Evolutionary conservation across 2,888 invertebrate species (phyloP).

Genomic region (Phaedon cochleariae): DNA sequence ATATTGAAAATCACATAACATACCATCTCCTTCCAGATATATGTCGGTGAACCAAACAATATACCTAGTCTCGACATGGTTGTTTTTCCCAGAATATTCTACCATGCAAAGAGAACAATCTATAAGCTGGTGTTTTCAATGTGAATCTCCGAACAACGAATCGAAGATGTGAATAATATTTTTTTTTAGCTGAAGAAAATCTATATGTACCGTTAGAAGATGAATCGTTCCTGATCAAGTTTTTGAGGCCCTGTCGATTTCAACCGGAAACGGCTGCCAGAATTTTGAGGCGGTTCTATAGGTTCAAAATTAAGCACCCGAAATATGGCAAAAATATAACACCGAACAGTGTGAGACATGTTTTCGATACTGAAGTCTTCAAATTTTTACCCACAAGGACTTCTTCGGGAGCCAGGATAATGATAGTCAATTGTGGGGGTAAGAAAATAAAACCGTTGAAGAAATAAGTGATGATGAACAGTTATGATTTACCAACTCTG

Average conservation of each 20-base stretch:
- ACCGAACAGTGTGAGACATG: constrained; percentile 70
- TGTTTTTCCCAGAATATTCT: no score
- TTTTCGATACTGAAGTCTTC: constrained; percentile 73
- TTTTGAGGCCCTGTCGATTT: constrained; percentile 86
- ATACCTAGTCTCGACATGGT: no score
- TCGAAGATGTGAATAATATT: no score
- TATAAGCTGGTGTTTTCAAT: no score
- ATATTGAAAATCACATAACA: no score
- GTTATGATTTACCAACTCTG: no score
- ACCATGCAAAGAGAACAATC: no score
- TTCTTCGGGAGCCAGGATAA: constrained; percentile 72
- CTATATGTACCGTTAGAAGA: constrained; percentile 73
- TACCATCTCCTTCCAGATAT: no score
- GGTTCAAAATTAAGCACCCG: constrained; percentile 71
- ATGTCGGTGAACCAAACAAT: no score
- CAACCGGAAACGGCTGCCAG: constrained; percentile 83
- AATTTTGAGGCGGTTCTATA: constrained; percentile 77
- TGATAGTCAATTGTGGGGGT: constrained; percentile 78
- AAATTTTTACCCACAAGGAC: constrained; percentile 75
- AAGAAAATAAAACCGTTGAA: constrained; percentile 57
- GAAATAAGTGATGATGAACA: no score
- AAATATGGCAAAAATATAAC: constrained; percentile 70
- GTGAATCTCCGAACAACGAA: no score
- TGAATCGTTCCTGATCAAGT: constrained; percentile 78
- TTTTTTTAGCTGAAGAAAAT: constrained; percentile 67